Evolutionary conservation across 2,888 invertebrate genomes (phyloP), one percentile per base, ranked within the genome.

Genomic region (Drosophila kanekoi): DNA sequence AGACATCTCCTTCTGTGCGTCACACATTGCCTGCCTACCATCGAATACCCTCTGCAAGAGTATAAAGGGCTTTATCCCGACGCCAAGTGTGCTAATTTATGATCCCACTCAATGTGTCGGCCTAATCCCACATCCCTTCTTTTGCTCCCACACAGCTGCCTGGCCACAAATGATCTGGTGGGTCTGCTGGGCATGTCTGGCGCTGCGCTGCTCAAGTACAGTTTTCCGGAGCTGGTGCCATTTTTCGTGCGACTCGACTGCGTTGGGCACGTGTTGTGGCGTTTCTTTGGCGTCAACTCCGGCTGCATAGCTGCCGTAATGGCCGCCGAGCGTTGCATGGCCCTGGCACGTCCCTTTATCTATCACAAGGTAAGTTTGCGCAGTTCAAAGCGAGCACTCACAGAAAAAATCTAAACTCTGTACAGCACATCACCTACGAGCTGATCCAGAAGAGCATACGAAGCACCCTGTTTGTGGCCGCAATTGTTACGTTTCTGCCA

Each of bases 281-380:
- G 97, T 66, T 95, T 96, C 78, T 97, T 97, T 92, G 97, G 97
- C 51, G 94, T 97, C 65, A 96, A 96, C 88, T 97, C 97, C 79
- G 97, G 97, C 44, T 96, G 96, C 93, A 96, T 97, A 83, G 97
- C 97, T 20, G 95, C 96, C 89, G 96, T 97, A 62, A 97, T 97
- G 97, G 97, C 97, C 11, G 94, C 95, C 37, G 97, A 97, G 92
- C 93, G 97, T 77, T 97, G 96, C 95, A 93, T 97, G 89, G 97
- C 97, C 20, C 94, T 97, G 80, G 97, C 97, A 11, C 94, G 96
- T 78, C 97, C 97, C 40, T 97, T 97, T 92, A 93, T 96, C 83
- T 97, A 97, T 92, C 97, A 97, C 92, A 96, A 96, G 95, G 97
- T 97, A 62, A 56, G 77, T 20, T 23, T 8, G 14, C 10, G 5